These are phyloP conservation scores for Pollenia labialis DNA, from an alignment of 2,888 invertebrate genomes.

Conservation along the genomic window DNA sequence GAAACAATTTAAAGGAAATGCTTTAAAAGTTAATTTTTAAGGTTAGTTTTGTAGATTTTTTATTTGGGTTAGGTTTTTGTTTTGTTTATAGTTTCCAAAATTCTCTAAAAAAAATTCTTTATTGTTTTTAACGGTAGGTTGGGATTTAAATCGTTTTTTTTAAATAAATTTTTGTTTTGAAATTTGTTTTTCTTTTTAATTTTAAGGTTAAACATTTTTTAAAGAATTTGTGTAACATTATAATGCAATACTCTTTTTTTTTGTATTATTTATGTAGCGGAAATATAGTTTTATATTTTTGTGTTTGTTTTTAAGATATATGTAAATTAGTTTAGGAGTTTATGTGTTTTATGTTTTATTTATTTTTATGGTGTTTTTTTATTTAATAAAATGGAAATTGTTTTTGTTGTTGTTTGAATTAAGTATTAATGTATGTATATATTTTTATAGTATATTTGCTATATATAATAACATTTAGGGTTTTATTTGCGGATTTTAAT, in stretches of 20 bases:
- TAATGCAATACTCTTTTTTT: slow-evolving; percentile 48
- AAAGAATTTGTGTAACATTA: slow-evolving; percentile 48
- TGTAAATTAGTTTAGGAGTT: slow-evolving; percentile 27
- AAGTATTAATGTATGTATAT: slow-evolving; percentile 42
- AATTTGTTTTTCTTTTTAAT: slow-evolving; percentile 3
- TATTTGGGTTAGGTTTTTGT: slow-evolving; percentile 36
- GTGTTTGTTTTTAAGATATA: slow-evolving; percentile 19
- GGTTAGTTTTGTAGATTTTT: too few relatives aligned
- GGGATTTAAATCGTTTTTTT: slow-evolving; percentile 58
- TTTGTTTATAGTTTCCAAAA: slow-evolving; percentile 14
- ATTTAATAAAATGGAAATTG: slow-evolving; percentile 68
- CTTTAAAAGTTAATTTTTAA: slow-evolving; percentile 1
- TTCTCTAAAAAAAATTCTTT: slow-evolving; percentile 51
- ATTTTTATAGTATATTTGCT: slow-evolving; percentile 45
- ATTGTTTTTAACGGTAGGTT: slow-evolving; percentile 67
- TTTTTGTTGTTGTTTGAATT: slow-evolving; percentile 56
- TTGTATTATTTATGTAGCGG: slow-evolving; percentile 19
- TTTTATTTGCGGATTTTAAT: slow-evolving; percentile 16
- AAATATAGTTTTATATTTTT: slow-evolving; percentile 16
- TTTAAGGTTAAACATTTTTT: slow-evolving; percentile 50
- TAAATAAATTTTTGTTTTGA: slow-evolving; percentile 17
- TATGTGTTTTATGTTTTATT: slow-evolving; percentile 19
- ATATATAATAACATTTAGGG: slow-evolving; percentile 55
- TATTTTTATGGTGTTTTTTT: slow-evolving; percentile 60
- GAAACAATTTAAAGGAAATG: slow-evolving; percentile 59